These are phyloP conservation scores for Scylla paramamosain DNA, from an alignment of 1,140 invertebrate species.

Conservation along the genomic window DNA sequence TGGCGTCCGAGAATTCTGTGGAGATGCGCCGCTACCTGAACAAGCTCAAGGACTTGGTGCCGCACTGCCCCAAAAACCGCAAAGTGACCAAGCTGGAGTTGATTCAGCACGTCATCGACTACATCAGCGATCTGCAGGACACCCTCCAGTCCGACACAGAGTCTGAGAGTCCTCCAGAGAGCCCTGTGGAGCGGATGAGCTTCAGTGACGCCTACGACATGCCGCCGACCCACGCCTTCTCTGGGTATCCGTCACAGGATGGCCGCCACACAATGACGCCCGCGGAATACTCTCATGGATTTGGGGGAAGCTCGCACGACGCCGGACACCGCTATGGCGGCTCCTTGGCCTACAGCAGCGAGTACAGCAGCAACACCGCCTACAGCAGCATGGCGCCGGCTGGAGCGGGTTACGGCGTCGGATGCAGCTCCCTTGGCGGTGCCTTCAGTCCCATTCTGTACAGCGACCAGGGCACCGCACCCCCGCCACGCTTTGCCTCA, in stretches of 20 bases:
- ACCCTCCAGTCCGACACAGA: slow-evolving; percentile 83
- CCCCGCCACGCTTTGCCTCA: neutral
- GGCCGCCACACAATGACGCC: neutral
- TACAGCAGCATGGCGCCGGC: slow-evolving; percentile 1
- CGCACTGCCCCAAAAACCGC: slow-evolving; percentile 81
- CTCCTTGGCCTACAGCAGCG: neutral
- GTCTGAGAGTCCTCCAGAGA: slow-evolving; percentile 64
- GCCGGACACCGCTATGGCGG: neutral
- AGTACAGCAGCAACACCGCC: neutral
- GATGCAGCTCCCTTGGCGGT: neutral
- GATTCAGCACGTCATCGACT: slow-evolving; percentile 97
- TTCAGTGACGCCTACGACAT: slow-evolving; percentile 52
- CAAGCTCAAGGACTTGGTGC: slow-evolving; percentile 86
- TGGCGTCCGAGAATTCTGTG: neutral
- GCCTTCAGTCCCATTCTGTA: slow-evolving; percentile 46
- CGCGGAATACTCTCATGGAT: neutral
- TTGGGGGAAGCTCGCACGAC: neutral
- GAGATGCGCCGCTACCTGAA: slow-evolving; percentile 69
- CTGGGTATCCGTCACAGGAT: neutral
- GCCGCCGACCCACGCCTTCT: neutral
- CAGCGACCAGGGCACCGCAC: slow-evolving; percentile 41
- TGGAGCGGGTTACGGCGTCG: neutral
- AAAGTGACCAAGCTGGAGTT: slow-evolving; percentile 93
- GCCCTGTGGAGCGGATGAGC: slow-evolving; percentile 42
- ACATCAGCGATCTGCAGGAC: slow-evolving; percentile 95